Conservation (phyloP, 2,888 invertebrate genomes). For the Rhyacophila evoluta region DNA sequence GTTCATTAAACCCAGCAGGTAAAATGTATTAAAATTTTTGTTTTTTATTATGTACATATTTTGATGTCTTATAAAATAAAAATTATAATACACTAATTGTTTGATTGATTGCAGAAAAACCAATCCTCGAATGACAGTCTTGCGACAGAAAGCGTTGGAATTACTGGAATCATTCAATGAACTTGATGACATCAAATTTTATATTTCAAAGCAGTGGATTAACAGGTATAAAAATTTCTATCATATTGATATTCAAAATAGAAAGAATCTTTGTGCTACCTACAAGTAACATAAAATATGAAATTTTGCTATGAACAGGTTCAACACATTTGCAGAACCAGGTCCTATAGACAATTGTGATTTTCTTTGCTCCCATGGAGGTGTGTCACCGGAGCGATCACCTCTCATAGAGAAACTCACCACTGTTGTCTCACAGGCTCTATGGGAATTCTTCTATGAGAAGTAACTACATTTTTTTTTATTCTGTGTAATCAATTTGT, state of each 20-base stretch:
- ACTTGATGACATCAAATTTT: conserved; percentile 81
- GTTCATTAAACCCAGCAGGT: too few species aligned
- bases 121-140: conserved; percentile 75
- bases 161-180: conserved; percentile 74
- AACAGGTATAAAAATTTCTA: too few species aligned
- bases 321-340: conserved; percentile 96
- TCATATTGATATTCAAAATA: too few species aligned
- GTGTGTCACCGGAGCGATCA: conserved; percentile 84
- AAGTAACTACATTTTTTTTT: conserved; percentile 67
- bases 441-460: conserved; percentile 86
- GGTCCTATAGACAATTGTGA: conserved; percentile 95
- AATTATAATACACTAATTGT: not conserved
- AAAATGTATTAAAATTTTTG: too few species aligned
- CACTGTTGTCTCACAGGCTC: conserved; percentile 78
- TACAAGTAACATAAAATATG: too few species aligned
- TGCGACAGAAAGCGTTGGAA: conserved; percentile 79
- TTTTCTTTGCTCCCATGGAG: conserved; percentile 92
- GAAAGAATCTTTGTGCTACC: too few species aligned
- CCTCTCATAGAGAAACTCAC: conserved; percentile 78
- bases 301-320: conserved; percentile 65
- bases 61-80: too few species aligned
- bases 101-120: conserved; percentile 67
- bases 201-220: conserved; percentile 94
- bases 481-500: too few species aligned
- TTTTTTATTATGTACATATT: too few species aligned